These are phyloP conservation scores for Schizaphis graminum DNA, from an alignment of 2,888 invertebrate genomes.

Conservation along the genomic window DNA sequence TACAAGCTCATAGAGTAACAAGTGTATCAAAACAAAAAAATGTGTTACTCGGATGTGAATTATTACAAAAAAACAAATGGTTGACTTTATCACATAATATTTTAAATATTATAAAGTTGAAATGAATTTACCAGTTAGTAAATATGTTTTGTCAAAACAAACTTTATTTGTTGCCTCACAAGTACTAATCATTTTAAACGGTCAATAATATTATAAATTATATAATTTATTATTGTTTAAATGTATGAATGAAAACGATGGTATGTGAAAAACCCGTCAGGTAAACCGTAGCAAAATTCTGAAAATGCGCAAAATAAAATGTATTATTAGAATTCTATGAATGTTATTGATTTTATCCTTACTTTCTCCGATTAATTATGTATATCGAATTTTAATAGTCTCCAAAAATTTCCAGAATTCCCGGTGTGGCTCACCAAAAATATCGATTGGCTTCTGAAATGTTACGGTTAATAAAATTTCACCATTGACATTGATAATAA, in stretches of 20 bases:
- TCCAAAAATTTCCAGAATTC: not conserved
- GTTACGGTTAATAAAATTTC: not conserved
- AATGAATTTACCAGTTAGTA: not conserved
- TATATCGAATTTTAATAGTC: not conserved
- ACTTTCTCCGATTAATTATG: not conserved
- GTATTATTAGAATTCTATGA: not conserved
- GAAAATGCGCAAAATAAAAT: not conserved
- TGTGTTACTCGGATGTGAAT: not conserved
- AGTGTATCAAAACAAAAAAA: not conserved
- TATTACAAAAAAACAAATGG: not conserved
- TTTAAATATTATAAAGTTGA: not conserved
- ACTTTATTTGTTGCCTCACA: not conserved
- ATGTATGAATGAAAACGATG: not conserved
- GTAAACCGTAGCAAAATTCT: not conserved
- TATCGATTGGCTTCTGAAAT: not conserved
- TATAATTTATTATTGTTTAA: not conserved
- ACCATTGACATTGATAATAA: not conserved
- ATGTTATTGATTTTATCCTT: not conserved
- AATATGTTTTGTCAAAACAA: not conserved
- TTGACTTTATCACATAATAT: not conserved
- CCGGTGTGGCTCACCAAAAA: not conserved
- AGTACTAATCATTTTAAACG: not conserved
- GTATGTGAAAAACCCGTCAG: not conserved
- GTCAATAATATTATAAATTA: not conserved
- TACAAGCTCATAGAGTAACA: not conserved